These are phyloP conservation scores for Hipposideros larvatus DNA, from an alignment of 2,797 vertebrate species.

Conservation along the genomic window DNA sequence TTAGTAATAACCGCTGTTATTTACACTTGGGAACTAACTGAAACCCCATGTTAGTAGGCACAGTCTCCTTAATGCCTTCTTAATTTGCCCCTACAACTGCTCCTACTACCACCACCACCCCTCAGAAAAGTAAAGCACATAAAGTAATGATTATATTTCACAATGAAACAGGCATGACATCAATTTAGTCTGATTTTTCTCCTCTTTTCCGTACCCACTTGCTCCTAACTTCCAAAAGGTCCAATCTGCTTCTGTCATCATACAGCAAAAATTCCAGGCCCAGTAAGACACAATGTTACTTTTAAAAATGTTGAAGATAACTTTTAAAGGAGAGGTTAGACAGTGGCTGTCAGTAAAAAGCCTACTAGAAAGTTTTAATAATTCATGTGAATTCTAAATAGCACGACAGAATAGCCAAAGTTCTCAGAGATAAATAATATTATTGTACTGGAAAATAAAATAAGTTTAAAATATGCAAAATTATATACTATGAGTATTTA, in stretches of 20 bases:
- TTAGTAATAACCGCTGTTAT: slow-evolving; percentile 13
- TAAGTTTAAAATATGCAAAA: slow-evolving; percentile 67
- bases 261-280: slow-evolving; percentile 3
- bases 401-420: neutral
- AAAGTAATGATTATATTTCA: slow-evolving; percentile 52
- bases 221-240: slow-evolving; percentile 31
- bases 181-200: slow-evolving; percentile 24
- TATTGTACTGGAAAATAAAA: slow-evolving; percentile 39
- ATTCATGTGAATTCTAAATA: slow-evolving; percentile 60
- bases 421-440: slow-evolving; percentile 63
- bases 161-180: neutral
- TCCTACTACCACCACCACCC: neutral
- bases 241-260: slow-evolving; percentile 48
- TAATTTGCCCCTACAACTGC: neutral
- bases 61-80: neutral
- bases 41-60: neutral
- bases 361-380: slow-evolving; percentile 61
- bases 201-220: neutral
- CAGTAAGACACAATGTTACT: slow-evolving; percentile 10
- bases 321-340: slow-evolving; percentile 47
- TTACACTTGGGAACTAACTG: neutral
- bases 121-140: neutral
- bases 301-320: slow-evolving; percentile 53
- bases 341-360: neutral
- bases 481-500: slow-evolving; percentile 49